Evolutionary conservation across 1,140 invertebrate genomes (phyloP).

Genomic region (Acromyrmex heyeri): DNA sequence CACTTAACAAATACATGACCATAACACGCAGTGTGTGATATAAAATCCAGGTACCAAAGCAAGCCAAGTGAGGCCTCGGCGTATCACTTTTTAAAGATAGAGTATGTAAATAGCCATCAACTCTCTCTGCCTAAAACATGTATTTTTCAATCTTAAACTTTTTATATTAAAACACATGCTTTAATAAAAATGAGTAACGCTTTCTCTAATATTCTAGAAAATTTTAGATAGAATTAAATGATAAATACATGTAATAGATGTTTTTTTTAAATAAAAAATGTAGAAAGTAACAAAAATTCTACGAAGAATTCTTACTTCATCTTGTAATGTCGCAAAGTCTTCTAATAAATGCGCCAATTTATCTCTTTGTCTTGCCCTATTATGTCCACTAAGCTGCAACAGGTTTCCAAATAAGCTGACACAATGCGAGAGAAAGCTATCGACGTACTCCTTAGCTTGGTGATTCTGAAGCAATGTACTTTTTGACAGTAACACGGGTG

Average conservation of each 20-base stretch:
- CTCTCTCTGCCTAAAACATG: constrained; percentile 93
- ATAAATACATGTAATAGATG: neutral
- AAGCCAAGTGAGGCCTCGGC: constrained; percentile 92
- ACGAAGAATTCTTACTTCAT: constrained; percentile 90
- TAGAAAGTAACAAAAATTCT: constrained; percentile 3
- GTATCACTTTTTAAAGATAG: constrained; percentile 90
- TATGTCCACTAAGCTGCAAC: constrained; percentile 97
- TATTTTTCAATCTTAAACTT: neutral
- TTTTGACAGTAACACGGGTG: constrained; percentile 93
- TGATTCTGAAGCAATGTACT: constrained; percentile 89
- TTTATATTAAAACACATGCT: constrained; percentile 16
- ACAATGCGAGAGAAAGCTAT: constrained; percentile 95
- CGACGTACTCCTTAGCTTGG: constrained; percentile 94
- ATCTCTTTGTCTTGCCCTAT: constrained; percentile 97
- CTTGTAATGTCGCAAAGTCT: constrained; percentile 96
- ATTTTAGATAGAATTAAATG: neutral
- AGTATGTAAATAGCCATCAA: constrained; percentile 94
- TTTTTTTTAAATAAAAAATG: neutral
- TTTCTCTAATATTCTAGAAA: neutral
- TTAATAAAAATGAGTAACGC: neutral
- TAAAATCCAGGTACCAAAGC: constrained; percentile 98
- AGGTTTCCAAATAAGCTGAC: constrained; percentile 95
- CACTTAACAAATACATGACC: constrained; percentile 97
- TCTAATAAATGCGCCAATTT: constrained; percentile 96
- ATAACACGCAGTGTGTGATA: constrained; percentile 98